These are phyloP conservation scores for Eupithecia centaureata DNA, from an alignment of 2,888 invertebrate genomes.

Conservation along the genomic window DNA sequence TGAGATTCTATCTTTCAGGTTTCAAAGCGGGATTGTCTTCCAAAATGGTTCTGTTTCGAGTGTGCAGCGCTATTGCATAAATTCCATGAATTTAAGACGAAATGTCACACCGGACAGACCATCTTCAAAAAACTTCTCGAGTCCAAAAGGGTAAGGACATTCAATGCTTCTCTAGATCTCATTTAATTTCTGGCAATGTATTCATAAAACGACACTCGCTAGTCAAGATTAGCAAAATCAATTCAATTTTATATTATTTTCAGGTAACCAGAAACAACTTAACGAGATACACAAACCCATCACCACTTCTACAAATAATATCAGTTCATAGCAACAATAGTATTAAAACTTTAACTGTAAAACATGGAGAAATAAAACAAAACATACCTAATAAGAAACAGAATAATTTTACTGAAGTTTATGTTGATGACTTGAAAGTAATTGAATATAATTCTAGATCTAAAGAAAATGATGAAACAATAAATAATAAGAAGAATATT, in stretches of 20 bases:
- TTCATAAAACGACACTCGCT: too few species aligned
- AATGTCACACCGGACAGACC: slow-evolving; percentile 61
- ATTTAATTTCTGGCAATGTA: too few species aligned
- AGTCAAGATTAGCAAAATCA: too few species aligned
- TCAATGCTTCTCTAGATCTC: too few species aligned
- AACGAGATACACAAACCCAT: background rate
- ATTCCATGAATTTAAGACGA: slow-evolving; percentile 72
- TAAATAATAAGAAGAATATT: background rate
- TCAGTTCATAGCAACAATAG: slow-evolving; percentile 12
- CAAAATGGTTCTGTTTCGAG: slow-evolving; percentile 69
- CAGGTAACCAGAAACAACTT: slow-evolving; percentile 9
- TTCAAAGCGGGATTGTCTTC: slow-evolving; percentile 60
- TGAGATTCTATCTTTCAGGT: slow-evolving; percentile 44
- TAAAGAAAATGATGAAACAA: slow-evolving; percentile 16
- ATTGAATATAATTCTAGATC: slow-evolving; percentile 18
- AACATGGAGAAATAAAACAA: slow-evolving; percentile 8
- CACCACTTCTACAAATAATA: slow-evolving; percentile 22
- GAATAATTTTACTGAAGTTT: slow-evolving; percentile 24
- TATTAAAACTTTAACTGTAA: slow-evolving; percentile 24
- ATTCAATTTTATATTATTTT: background rate
- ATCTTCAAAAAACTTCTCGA: slow-evolving; percentile 54
- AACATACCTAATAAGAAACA: slow-evolving; percentile 7
- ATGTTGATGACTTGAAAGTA: slow-evolving; percentile 22
- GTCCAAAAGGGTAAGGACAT: slow-evolving; percentile 55
- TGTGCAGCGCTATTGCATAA: slow-evolving; percentile 68